These are phyloP conservation scores for Paguma larvata DNA, from an alignment of 2,797 vertebrate species.

Conservation along the genomic window DNA sequence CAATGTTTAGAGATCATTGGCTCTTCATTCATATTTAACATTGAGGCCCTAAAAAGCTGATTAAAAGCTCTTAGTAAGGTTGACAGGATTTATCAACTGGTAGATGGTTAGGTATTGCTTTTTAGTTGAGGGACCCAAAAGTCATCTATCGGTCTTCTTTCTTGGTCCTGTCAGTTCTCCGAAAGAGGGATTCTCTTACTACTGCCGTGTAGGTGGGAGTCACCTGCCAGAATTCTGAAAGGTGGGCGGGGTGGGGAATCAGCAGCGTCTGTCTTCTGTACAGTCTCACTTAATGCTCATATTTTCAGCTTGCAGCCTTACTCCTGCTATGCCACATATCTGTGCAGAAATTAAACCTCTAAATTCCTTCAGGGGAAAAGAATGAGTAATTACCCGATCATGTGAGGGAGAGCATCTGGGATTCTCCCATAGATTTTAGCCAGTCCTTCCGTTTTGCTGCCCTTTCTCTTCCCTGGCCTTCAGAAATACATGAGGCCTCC, in stretches of 20 bases:
- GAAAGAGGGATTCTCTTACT: not conserved
- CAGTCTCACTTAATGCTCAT: not conserved
- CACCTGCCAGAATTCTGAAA: not conserved
- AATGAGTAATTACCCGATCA: not conserved
- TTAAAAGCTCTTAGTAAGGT: not conserved
- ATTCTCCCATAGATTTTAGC: not conserved
- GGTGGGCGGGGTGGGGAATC: not conserved
- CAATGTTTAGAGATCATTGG: not conserved
- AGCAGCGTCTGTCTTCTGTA: not conserved
- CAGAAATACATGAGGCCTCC: not conserved
- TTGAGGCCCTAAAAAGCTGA: not conserved
- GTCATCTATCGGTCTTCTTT: not conserved
- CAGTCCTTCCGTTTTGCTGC: not conserved
- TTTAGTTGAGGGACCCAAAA: not conserved
- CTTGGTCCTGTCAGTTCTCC: not conserved
- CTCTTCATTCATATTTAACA: not conserved
- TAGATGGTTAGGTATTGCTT: slow-evolving; percentile 31
- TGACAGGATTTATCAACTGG: not conserved
- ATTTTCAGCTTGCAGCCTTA: not conserved
- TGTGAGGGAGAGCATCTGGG: not conserved
- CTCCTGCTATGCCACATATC: not conserved
- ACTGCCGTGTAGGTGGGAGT: not conserved
- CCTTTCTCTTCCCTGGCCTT: not conserved
- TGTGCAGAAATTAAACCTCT: not conserved
- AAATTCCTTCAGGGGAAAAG: not conserved